Evolutionary conservation across 2,888 invertebrate species (phyloP).

Genomic region (Bembecia ichneumoniformis): DNA sequence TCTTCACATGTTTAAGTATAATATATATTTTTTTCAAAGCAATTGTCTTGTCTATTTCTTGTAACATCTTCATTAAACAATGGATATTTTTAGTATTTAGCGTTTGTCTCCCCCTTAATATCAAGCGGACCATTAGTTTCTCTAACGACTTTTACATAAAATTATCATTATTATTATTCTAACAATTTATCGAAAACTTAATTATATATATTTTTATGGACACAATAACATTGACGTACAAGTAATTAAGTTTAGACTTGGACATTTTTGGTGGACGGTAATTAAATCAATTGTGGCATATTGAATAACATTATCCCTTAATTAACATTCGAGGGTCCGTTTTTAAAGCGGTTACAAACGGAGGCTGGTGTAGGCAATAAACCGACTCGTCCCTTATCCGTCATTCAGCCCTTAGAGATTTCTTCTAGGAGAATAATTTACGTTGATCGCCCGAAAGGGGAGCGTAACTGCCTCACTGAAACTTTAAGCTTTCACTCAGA

Average conservation of each 20-base stretch:
- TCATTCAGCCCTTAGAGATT: conserved; percentile 70
- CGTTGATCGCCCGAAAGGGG: conserved; percentile 68
- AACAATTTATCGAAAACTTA: too few relatives aligned
- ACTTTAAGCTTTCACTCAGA: conserved; percentile 70
- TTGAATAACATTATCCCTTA: conserved; percentile 65
- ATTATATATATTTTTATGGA: too few relatives aligned
- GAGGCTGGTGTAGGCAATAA: conserved; percentile 63
- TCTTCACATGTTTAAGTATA: too few relatives aligned
- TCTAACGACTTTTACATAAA: too few relatives aligned
- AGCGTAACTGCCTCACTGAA: conserved; percentile 69
- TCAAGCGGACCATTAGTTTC: too few relatives aligned
- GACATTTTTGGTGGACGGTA: conserved; percentile 26
- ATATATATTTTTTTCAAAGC: too few relatives aligned
- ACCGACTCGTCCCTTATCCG: conserved; percentile 68
- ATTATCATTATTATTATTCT: too few relatives aligned
- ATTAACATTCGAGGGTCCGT: conserved; percentile 63
- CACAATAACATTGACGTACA: too few relatives aligned
- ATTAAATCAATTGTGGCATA: conserved; percentile 49
- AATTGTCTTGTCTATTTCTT: too few relatives aligned
- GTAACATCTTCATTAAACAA: too few relatives aligned
- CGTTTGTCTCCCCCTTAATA: too few relatives aligned
- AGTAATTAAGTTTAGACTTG: conserved; percentile 5
- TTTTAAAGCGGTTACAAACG: conserved; percentile 57
- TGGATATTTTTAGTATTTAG: too few relatives aligned
- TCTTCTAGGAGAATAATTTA: conserved; percentile 71